These are phyloP conservation scores for Myanophis thanlyinensis DNA, from an alignment of 2,113 vertebrate genomes.

Conservation along the genomic window DNA sequence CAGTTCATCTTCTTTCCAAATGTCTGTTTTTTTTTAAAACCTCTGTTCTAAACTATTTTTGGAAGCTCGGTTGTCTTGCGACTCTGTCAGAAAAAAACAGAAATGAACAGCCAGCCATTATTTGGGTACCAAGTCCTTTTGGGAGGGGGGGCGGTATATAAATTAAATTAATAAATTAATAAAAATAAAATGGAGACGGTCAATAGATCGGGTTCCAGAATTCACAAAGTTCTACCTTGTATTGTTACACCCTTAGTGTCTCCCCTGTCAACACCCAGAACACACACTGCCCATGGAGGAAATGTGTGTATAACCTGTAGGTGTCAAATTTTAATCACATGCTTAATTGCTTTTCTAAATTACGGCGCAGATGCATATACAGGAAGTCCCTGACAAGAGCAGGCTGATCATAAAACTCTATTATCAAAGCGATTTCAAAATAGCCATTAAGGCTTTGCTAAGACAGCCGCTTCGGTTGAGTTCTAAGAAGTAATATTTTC, in stretches of 20 bases:
- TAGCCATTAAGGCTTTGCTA: neutral
- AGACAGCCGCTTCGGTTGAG: neutral
- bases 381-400: neutral
- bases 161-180: too few species aligned
- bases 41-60: neutral
- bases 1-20: neutral
- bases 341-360: constrained; percentile 10
- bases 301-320: neutral
- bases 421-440: constrained; percentile 3
- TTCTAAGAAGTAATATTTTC: neutral
- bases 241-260: neutral
- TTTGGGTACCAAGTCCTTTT: too few species aligned
- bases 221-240: neutral
- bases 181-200: too few species aligned
- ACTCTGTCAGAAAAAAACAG: neutral
- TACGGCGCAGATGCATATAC: neutral
- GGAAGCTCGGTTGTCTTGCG: neutral
- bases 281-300: neutral
- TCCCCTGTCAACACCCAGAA: neutral
- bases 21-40: neutral
- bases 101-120: neutral
- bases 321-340: neutral
- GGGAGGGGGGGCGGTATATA: too few species aligned
- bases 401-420: neutral
- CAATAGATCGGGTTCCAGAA: neutral